A percentile compares a stretch with the other conserved stretches of the same genome.
Conservation (phyloP, 2,113 vertebrate genomes). For the Empidonax alnorum region DNA sequence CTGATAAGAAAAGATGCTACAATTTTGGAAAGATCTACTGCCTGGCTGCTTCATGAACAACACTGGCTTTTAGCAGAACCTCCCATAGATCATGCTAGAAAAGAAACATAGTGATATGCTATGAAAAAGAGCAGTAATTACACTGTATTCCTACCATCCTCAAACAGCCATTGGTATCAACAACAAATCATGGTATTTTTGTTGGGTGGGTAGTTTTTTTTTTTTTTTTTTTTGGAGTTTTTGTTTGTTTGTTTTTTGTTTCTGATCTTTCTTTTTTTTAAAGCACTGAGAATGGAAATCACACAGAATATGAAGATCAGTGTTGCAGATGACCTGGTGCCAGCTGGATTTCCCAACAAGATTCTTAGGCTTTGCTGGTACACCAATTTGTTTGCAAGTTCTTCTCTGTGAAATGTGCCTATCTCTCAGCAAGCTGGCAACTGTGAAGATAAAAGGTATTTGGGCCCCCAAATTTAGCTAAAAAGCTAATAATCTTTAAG, state of each 20-base stretch:
- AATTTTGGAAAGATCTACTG: not conserved
- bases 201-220: not conserved
- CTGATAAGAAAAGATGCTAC: not conserved
- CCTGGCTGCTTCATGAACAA: not conserved
- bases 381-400: not conserved
- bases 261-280: not conserved
- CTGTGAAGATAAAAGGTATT: not conserved
- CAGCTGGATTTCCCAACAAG: rapidly evolving
- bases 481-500: not conserved
- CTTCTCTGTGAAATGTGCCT: not conserved
- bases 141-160: not conserved
- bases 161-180: not conserved
- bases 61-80: not conserved
- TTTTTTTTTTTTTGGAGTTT: not conserved
- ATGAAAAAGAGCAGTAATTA: not conserved
- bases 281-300: not conserved
- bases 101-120: not conserved
- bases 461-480: not conserved
- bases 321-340: not conserved
- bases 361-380: not conserved
- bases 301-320: not conserved
- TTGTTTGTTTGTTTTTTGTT: not conserved
- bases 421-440: not conserved
- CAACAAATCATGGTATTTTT: not conserved
- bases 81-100: not conserved